These are phyloP conservation scores for Hyperoodon ampullatus DNA, from an alignment of 2,113 vertebrate species.

Conservation along the genomic window DNA sequence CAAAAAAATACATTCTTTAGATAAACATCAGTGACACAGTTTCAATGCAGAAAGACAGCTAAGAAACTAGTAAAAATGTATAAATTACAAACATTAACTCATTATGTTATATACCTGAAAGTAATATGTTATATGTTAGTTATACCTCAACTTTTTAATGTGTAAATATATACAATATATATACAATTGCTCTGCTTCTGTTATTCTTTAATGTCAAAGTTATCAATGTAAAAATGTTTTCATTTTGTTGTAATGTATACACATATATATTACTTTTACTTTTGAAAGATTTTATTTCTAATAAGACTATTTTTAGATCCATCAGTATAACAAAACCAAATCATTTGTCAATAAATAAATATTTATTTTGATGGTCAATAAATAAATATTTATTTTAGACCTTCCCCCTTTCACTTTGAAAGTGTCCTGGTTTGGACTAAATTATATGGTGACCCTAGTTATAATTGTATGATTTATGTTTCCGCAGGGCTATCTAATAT, in stretches of 20 bases:
- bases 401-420: not conserved
- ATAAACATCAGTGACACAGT: not conserved
- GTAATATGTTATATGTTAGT: not conserved
- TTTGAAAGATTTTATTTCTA: slow-evolving; percentile 47
- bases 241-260: not conserved
- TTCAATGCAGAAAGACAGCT: not conserved
- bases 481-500: not conserved
- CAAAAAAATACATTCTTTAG: not conserved
- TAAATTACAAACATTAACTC: not conserved
- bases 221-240: slow-evolving; percentile 37
- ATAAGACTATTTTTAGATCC: slow-evolving; percentile 5
- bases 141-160: not conserved
- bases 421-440: slow-evolving; percentile 36
- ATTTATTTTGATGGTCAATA: slow-evolving; percentile 39
- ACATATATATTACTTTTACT: not conserved
- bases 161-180: not conserved
- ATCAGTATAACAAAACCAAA: slow-evolving; percentile 33
- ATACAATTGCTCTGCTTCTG: not conserved
- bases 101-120: not conserved
- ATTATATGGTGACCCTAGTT: slow-evolving; percentile 31
- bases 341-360: not conserved
- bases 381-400: slow-evolving; percentile 38
- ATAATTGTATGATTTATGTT: not conserved
- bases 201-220: not conserved
- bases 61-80: slow-evolving; percentile 37